A percentile compares a stretch with the other conserved stretches of the same genome.
phyloP scores from a whole-genome alignment of 2,797 vertebrate species.

The Sebastolobus alascanus region DNA sequence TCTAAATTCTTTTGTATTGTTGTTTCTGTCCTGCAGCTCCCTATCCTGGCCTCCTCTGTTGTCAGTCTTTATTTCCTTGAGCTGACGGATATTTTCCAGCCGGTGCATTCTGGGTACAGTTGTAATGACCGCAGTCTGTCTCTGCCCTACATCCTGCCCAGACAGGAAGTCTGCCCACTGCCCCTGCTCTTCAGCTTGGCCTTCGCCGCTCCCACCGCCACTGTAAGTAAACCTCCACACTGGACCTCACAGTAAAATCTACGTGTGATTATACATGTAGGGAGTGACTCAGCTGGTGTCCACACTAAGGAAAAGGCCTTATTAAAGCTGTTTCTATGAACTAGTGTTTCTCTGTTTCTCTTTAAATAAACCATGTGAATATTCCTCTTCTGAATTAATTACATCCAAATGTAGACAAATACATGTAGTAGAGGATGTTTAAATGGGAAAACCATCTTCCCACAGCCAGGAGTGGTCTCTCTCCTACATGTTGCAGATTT shows the following conservation, averaged over 20 bases:
- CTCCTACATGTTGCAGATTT: background rate
- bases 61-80: constrained; percentile 98
- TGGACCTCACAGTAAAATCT: background rate
- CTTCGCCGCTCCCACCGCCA: constrained; percentile 93
- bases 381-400: background rate
- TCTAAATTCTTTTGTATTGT: background rate
- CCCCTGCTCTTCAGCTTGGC: constrained; percentile 96
- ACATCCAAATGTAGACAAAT: background rate
- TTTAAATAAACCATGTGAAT: background rate
- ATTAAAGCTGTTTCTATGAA: background rate
- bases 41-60: constrained; percentile 96
- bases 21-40: constrained; percentile 69
- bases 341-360: background rate
- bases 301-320: background rate
- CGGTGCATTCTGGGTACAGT: constrained; percentile 96
- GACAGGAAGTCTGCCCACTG: constrained; percentile 93
- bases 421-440: background rate
- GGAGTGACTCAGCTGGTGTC: background rate
- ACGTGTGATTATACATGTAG: background rate
- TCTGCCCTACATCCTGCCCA: constrained; percentile 95
- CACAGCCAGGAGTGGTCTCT: background rate
- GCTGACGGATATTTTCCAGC: constrained; percentile 97
- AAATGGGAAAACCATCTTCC: background rate
- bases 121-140: constrained; percentile 97
- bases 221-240: constrained; percentile 80